These are phyloP conservation scores for Caenorhabditis zanzibari DNA, from an alignment of 2,888 invertebrate genomes.

Conservation along the genomic window DNA sequence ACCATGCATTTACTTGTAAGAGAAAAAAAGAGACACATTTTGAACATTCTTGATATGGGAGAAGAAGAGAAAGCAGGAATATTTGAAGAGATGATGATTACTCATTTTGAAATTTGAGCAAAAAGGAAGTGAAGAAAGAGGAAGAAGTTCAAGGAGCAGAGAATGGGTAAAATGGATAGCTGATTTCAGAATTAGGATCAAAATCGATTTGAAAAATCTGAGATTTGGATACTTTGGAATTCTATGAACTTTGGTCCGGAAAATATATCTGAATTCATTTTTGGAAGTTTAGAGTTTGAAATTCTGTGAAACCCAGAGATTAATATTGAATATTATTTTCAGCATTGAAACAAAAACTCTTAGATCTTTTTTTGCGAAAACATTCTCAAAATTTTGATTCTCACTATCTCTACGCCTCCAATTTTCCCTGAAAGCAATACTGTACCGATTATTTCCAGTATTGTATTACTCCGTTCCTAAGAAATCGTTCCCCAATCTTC, in stretches of 20 bases:
- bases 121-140: not conserved
- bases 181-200: too few species aligned
- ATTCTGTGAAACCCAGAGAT: too few species aligned
- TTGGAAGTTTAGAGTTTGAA: not conserved
- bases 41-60: constrained; percentile 3
- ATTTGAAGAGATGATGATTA: constrained; percentile 6
- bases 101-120: constrained; percentile 5
- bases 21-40: not conserved
- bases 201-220: too few species aligned
- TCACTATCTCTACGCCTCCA: too few species aligned
- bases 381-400: too few species aligned
- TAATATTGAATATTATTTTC: too few species aligned
- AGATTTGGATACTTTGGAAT: too few species aligned
- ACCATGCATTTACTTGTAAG: constrained; percentile 40
- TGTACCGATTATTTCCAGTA: not conserved
- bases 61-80: not conserved
- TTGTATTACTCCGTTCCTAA: not conserved
- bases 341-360: too few species aligned
- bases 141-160: not conserved
- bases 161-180: too few species aligned
- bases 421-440: not conserved
- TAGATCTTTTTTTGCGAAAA: too few species aligned
- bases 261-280: too few species aligned
- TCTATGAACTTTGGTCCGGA: too few species aligned
- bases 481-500: not conserved